These are phyloP conservation scores for Micromys minutus DNA, from an alignment of 2,113 vertebrate genomes.

Conservation along the genomic window DNA sequence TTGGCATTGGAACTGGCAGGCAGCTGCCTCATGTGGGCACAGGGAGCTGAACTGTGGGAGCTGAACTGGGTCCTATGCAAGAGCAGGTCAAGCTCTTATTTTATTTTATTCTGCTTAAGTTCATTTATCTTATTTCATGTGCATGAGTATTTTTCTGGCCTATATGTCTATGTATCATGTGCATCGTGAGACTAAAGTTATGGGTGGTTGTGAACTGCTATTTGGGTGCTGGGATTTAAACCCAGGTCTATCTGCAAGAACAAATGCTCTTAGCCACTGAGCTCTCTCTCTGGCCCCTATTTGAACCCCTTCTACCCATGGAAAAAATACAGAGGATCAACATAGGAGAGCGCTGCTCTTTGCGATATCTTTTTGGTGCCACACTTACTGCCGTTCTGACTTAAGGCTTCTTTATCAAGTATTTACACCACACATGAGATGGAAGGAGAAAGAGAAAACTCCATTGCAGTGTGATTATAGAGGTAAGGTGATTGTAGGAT, in stretches of 20 bases:
- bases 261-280: neutral
- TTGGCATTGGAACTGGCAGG: neutral
- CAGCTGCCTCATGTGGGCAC: neutral
- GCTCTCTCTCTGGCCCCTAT: neutral
- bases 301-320: neutral
- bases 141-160: neutral
- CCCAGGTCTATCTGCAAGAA: neutral
- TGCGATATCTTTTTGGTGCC: neutral
- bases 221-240: neutral
- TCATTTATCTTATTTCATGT: neutral
- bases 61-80: neutral
- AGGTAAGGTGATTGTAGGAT: neutral
- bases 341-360: neutral
- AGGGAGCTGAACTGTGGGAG: neutral
- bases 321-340: neutral
- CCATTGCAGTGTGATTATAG: neutral
- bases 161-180: neutral
- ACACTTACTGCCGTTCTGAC: neutral
- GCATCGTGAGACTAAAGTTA: neutral
- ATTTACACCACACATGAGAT: neutral
- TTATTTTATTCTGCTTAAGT: neutral
- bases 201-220: neutral
- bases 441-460: conserved; percentile 20
- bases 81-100: neutral
- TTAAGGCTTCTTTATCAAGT: neutral